Evolutionary conservation across 2,113 vertebrate species (phyloP), one percentile per base, ranked within the genome.

Genomic region (Paracanthobrama guichenoti): DNA sequence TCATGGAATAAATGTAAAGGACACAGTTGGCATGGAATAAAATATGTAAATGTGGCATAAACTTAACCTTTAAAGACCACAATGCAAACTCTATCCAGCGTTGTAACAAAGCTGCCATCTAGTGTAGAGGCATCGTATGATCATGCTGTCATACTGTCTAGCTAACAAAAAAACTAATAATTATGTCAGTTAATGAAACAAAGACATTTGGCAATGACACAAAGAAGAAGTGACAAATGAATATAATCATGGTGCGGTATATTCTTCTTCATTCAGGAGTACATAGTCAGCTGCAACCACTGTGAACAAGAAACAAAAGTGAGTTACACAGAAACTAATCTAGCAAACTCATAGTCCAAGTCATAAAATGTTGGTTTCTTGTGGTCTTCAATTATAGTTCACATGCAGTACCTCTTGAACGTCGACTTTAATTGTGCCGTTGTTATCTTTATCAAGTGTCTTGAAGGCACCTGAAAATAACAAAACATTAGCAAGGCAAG

Each of bases 201-300:
- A 14, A 50, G 77, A 60, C 6, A 62, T 71, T 59, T 73, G 48
- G 13, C 39, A 79, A 62, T 31, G 67, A 60, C n/a, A 66, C 35
- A 22, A 48, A 55, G 24, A 66, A 10, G 9, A 44, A 50, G 24
- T 12, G 57, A 73, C 69, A 28, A 42, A 16, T 5, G 18, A 18
- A 42, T 46, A 28, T 35, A 55, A 46, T 28, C 42, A 44, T 69
- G 64, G 46, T 20, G 8, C n/a, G 42, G 76, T 9, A 42, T 18
- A 79, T 75, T 78, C 14, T 5, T 60, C 6, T 73, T 75, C 31
- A 57, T 87, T 95, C 90, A 95, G 64, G 94, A 95, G 89, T 95
- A 95, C 94, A 95, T 95, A 73, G 94, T 95, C 92, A 95, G 50
- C 91, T 94, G 94, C 50, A 95, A 90, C 94, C 94, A 95, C 94